phyloP scores from a whole-genome alignment of 2,797 vertebrate genomes.

The Lemur catta region DNA sequence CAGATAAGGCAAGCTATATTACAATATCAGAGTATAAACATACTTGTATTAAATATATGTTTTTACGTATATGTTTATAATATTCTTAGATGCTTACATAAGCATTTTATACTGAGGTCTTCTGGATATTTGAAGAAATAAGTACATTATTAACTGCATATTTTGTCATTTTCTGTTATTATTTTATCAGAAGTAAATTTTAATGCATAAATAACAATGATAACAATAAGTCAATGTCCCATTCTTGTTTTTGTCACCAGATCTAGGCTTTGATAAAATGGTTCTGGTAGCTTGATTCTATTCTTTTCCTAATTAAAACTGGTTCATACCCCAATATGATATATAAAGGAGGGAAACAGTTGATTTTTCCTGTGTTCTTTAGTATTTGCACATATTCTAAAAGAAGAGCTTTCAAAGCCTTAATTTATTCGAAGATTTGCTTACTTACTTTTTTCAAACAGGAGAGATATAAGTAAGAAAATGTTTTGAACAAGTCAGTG shows the following conservation, averaged over 20 bases:
- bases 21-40: neutral
- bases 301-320: neutral
- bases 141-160: neutral
- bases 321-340: neutral
- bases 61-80: neutral
- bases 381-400: neutral
- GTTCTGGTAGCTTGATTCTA: neutral
- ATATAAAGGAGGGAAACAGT: neutral
- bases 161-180: neutral
- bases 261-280: neutral
- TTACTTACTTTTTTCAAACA: neutral
- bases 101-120: neutral
- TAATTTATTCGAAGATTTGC: neutral
- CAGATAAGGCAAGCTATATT: neutral
- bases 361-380: neutral
- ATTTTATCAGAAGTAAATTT: neutral
- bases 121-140: neutral
- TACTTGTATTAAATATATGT: neutral
- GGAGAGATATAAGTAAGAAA: constrained; percentile 35
- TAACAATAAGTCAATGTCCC: neutral
- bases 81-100: neutral
- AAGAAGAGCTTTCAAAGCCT: neutral
- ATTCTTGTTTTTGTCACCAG: neutral
- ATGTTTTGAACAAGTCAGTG: constrained; percentile 39
- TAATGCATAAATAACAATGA: neutral